A percentile compares a stretch with the other conserved stretches of the same genome.
Conservation (phyloP, 1,140 invertebrate genomes). For the Conus ventricosus region DNA sequence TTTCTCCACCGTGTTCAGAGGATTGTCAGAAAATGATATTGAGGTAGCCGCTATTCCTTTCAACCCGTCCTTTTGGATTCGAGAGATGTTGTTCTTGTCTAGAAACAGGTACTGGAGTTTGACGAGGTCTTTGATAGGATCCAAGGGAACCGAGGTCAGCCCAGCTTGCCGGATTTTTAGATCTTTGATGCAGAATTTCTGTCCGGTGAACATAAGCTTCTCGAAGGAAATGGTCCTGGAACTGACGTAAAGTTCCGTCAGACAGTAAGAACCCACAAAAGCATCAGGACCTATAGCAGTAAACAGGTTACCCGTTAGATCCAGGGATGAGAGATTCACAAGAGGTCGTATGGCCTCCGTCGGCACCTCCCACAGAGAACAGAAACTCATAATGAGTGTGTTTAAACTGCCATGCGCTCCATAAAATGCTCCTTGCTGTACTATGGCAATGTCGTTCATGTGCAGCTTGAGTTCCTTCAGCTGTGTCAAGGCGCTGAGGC, state of each 20-base stretch:
- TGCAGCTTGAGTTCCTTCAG: conserved; percentile 12
- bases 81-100: conserved; percentile 36
- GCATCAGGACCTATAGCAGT: conserved; percentile 3
- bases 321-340: conserved; percentile 21
- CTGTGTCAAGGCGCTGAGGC: conserved; percentile 19
- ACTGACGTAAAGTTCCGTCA: conserved; percentile 32
- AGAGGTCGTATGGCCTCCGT: conserved; percentile 22
- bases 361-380: conserved; percentile 17
- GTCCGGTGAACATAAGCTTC: conserved; percentile 34
- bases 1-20: conserved; percentile 14
- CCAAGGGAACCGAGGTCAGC: conserved; percentile 26
- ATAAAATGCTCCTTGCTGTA: conserved; percentile 15
- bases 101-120: conserved; percentile 35
- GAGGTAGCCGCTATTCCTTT: conserved; percentile 20
- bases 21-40: conserved; percentile 29
- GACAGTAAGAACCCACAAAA: conserved; percentile 30
- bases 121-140: conserved; percentile 17
- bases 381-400: conserved; percentile 17
- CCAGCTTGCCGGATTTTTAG: conserved; percentile 28
- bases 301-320: conserved; percentile 27
- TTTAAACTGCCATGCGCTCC: conserved; percentile 7
- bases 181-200: conserved; percentile 33
- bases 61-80: conserved; percentile 7
- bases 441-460: conserved; percentile 8
- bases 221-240: conserved; percentile 15